Evolutionary conservation across 1,140 invertebrate species (phyloP).

Genomic region (Plectrocnemia conspersa): DNA sequence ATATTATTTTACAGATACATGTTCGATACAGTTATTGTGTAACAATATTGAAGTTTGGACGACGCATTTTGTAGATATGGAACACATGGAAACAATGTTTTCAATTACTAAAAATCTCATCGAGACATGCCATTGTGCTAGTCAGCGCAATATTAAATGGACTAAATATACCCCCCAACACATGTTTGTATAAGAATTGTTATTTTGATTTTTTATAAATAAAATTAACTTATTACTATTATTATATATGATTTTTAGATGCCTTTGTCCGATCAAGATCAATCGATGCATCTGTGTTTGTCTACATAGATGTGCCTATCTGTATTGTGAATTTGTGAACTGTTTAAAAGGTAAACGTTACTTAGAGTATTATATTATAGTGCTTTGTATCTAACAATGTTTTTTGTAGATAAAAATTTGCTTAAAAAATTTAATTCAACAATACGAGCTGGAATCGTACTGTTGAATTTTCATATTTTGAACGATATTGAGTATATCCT

Average conservation of each 20-base stretch:
- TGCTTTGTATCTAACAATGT: too few species aligned
- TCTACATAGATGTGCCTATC: conserved; percentile 12
- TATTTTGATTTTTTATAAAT: background rate
- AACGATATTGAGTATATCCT: conserved; percentile 17
- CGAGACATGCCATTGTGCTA: conserved; percentile 7
- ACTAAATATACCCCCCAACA: background rate
- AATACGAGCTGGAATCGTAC: conserved; percentile 16
- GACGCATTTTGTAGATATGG: background rate
- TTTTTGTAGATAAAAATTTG: conserved; percentile 15
- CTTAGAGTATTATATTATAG: conserved; percentile 1
- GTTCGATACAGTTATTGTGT: conserved; percentile 29
- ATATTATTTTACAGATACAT: conserved; percentile 23
- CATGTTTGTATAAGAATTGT: conserved; percentile 15
- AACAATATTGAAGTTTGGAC: conserved; percentile 25
- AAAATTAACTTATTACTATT: background rate
- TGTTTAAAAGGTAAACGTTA: conserved; percentile 16
- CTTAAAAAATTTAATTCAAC: conserved; percentile 7
- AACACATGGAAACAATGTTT: conserved; percentile 12
- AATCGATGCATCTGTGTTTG: conserved; percentile 21
- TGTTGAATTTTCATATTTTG: conserved; percentile 17
- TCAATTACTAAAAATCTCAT: conserved; percentile 14
- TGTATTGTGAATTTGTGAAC: conserved; percentile 11
- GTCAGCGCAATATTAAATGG: conserved; percentile 4
- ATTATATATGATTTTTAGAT: conserved; percentile 21
- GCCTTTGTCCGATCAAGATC: conserved; percentile 16